phyloP scores from a whole-genome alignment of 2,113 vertebrate species.

The Cochlearius cochlearius region DNA sequence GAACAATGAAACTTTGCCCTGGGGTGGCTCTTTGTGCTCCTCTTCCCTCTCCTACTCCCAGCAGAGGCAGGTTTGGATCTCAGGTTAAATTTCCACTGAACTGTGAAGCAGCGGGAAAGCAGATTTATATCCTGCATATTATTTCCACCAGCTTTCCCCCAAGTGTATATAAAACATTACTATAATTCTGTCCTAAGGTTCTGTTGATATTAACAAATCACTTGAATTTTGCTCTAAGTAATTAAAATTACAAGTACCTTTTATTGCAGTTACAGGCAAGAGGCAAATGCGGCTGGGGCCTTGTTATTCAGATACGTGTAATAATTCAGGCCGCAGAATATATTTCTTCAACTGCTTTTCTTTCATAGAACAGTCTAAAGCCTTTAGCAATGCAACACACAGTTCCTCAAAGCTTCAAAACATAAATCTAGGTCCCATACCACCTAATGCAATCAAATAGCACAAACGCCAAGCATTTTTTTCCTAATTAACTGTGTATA shows the following conservation, averaged over 20 bases:
- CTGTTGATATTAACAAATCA: slow-evolving; percentile 40
- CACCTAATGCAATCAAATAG: slow-evolving; percentile 2
- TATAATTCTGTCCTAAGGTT: slow-evolving; percentile 36
- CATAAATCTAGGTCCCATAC: neutral
- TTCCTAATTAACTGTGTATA: neutral
- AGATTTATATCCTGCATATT: neutral
- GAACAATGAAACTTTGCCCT: neutral
- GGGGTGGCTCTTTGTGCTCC: neutral
- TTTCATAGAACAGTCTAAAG: neutral
- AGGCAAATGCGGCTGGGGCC: neutral
- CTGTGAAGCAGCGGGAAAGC: neutral
- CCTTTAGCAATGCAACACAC: neutral
- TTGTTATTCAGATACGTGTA: neutral
- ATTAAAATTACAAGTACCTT: slow-evolving; percentile 34
- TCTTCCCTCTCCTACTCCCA: neutral
- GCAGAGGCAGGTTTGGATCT: neutral
- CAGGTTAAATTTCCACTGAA: neutral
- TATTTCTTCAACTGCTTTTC: neutral
- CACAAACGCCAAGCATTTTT: neutral
- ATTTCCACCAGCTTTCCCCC: neutral
- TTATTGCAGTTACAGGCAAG: neutral
- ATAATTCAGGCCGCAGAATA: neutral
- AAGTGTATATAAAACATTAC: neutral
- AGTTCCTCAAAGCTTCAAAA: neutral
- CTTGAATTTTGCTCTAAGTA: slow-evolving; percentile 30